A percentile compares a stretch with the other conserved stretches of the same genome.
Conservation (phyloP, 2,113 vertebrate genomes). For the Muntiacus muntjak region DNA sequence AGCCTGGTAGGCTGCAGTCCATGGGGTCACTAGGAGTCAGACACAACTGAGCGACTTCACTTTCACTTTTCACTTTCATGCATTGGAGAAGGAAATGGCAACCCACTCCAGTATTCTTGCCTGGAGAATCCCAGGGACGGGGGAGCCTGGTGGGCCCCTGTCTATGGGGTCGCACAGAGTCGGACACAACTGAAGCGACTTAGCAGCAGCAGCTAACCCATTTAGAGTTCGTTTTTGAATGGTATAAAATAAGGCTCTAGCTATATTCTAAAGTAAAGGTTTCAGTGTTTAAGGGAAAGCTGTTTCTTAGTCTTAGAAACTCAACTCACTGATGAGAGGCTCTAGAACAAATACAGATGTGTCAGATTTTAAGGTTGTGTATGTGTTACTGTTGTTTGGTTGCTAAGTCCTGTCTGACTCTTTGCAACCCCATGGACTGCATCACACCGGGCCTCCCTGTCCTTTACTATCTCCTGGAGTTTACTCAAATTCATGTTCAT, state of each 20-base stretch:
- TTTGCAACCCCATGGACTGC: background rate
- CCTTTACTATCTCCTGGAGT: background rate
- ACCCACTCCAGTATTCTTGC: background rate
- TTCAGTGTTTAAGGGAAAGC: background rate
- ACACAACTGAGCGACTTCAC: background rate
- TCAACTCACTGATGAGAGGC: background rate
- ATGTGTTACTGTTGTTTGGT: background rate
- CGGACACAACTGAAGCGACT: background rate
- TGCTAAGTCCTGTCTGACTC: background rate
- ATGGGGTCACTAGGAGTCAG: background rate
- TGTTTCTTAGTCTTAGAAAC: conserved; percentile 9
- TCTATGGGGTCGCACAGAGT: background rate
- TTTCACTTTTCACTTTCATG: background rate
- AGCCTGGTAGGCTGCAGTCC: background rate
- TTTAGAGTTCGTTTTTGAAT: background rate
- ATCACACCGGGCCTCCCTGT: background rate
- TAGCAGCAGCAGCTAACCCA: background rate
- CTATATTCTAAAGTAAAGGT: background rate
- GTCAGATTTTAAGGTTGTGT: background rate
- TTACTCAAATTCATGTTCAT: background rate
- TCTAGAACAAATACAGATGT: background rate
- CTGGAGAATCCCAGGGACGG: background rate
- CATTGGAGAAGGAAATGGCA: background rate
- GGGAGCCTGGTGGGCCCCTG: background rate
- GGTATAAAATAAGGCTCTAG: background rate